Evolutionary conservation across 1,140 invertebrate species (phyloP), one percentile per base, ranked within the genome.

Genomic region (Drosophila tropicalis): DNA sequence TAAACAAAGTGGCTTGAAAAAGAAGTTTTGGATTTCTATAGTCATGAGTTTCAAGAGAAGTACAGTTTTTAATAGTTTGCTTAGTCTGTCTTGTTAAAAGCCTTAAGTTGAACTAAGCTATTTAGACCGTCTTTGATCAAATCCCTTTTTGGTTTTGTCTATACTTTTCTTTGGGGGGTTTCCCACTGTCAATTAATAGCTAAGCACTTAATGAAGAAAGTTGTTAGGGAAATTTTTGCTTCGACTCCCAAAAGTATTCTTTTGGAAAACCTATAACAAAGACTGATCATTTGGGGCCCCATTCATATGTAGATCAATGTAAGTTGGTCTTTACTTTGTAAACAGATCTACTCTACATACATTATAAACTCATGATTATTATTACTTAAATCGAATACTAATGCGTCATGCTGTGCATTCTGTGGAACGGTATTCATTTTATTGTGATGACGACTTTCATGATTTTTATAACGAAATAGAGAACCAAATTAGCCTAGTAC

Each of bases 341-440:
- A 17, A 44, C n/a, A 13, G 36, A 39, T 39, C 36, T 39, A 39
- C 12, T 9, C 54, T 25, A n/a, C 51, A 22, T 39, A 36, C 9
- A 39, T 55, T 54, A 66, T 19, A 17, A 32, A 5, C 61, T 7
- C 41, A 55, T 66, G 72, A 54, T 66, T 66, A 60, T 29, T 60
- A 55, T 56, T 72, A 55, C n/a, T 72, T 54, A 58, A 55, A 72
- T 47, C 40, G 34, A 17, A 40, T 41, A 54, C 65, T 68, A 41
- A 57, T 75, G 64, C 67, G 57, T 75, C 72, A 75, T 57, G 62
- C 40, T 58, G 72, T 44, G 64, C 57, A 51, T 9, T 75, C 51
- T 12, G 15, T 67, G 72, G 58, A 75, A 75, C 72, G 57, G 61
- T 19, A 44, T 67, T 25, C 1, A 25, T 25, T 25, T 25, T 25